phyloP scores from a whole-genome alignment of 1,140 invertebrate species.

The Procambarus virginalis region DNA sequence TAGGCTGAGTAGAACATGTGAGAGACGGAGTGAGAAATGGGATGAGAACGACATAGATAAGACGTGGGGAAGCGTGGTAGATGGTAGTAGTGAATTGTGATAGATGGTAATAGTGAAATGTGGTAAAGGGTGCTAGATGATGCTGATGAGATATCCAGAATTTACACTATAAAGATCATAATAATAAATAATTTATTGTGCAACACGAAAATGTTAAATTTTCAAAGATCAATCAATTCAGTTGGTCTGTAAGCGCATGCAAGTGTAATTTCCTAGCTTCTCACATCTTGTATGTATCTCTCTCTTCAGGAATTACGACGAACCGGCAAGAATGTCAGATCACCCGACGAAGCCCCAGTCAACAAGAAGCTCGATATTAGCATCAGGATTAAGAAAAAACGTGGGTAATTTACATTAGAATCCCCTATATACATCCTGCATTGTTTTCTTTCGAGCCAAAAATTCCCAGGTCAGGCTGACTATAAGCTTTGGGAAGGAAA shows the following conservation, averaged over 20 bases:
- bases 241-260: not conserved
- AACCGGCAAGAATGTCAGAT: conserved; percentile 12
- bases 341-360: conserved; percentile 16
- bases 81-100: not conserved
- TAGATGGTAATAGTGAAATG: not conserved
- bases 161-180: too few relatives aligned
- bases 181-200: too few relatives aligned
- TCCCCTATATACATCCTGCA: not conserved
- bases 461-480: too few relatives aligned
- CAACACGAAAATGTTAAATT: too few relatives aligned
- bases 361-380: not conserved
- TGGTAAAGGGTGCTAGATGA: too few relatives aligned
- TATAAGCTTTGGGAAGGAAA: too few relatives aligned
- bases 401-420: conserved; percentile 11
- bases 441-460: not conserved
- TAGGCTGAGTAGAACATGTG: too few relatives aligned
- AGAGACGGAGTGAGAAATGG: too few relatives aligned
- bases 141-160: too few relatives aligned
- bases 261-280: not conserved
- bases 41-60: too few relatives aligned
- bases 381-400: conserved; percentile 6
- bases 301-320: conserved; percentile 25
- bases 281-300: not conserved
- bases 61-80: too few relatives aligned
- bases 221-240: too few relatives aligned